Evolutionary conservation across 30 jellyfish, hydroid and myxozoan species (phyloP).

Genomic region (Hydra vulgaris): DNA sequence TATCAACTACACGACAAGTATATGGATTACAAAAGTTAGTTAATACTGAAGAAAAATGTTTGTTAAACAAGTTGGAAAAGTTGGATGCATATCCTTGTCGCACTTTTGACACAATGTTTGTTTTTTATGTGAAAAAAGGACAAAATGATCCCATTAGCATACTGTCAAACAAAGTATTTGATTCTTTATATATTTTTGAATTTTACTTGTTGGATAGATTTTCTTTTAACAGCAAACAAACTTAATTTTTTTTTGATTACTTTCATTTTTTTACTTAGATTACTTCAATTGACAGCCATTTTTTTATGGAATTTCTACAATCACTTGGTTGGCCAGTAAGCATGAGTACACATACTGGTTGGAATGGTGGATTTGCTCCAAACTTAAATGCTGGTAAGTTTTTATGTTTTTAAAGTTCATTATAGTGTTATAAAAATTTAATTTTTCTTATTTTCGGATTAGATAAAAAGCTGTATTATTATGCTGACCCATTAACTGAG

Average conservation of each 20-base stretch:
- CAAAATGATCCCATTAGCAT: conserved; percentile 59
- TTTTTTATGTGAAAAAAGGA: conserved; percentile 56
- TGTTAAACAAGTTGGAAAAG: conserved; percentile 27
- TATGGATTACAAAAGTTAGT: conserved; percentile 34
- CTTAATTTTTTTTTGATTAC: not conserved
- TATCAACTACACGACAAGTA: conserved; percentile 23
- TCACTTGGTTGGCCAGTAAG: conserved; percentile 93
- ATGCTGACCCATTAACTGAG: conserved; percentile 70
- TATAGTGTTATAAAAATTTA: not conserved
- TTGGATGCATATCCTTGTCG: conserved; percentile 63
- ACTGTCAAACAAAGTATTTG: conserved; percentile 43
- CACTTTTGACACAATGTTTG: conserved; percentile 72
- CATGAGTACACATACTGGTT: conserved; percentile 61
- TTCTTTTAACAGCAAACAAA: not conserved
- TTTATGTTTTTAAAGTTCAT: not conserved
- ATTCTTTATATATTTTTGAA: not conserved
- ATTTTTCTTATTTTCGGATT: not conserved
- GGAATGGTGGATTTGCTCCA: conserved; percentile 65
- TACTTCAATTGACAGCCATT: conserved; percentile 50
- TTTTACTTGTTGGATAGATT: not conserved
- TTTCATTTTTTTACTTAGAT: conserved; percentile 22
- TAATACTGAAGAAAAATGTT: conserved; percentile 24
- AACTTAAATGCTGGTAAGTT: conserved; percentile 36
- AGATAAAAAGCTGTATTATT: conserved; percentile 44
- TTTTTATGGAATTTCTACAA: conserved; percentile 53